These are phyloP conservation scores for Corvus moneduloides DNA, from an alignment of 2,113 vertebrate genomes.

Conservation along the genomic window DNA sequence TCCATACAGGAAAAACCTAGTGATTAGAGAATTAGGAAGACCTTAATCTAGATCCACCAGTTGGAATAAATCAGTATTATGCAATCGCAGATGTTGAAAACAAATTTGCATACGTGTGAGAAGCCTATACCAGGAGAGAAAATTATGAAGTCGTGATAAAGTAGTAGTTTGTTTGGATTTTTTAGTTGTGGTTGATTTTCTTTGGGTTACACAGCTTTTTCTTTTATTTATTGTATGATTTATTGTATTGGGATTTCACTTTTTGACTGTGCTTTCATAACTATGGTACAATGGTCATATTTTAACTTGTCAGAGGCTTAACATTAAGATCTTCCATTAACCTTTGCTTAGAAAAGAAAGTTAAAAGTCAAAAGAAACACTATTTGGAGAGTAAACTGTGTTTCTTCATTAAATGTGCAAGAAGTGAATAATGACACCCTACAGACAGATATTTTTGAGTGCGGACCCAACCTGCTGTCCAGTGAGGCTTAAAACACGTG, in stretches of 20 bases:
- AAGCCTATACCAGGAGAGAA: background rate
- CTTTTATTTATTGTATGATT: background rate
- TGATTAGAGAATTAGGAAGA: background rate
- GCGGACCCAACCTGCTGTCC: slow-evolving; percentile 1
- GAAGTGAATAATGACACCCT: slow-evolving; percentile 9
- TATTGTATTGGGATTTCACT: background rate
- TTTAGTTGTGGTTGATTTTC: background rate
- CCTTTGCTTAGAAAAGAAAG: background rate
- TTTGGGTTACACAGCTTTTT: background rate
- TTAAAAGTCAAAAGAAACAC: slow-evolving; percentile 22
- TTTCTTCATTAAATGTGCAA: slow-evolving; percentile 24
- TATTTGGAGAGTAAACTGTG: background rate
- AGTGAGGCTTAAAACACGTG: slow-evolving; percentile 35
- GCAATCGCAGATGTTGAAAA: background rate
- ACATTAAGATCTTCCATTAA: background rate
- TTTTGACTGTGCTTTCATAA: background rate
- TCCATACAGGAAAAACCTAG: background rate
- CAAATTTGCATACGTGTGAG: rapidly evolving
- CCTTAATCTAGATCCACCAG: background rate
- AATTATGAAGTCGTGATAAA: background rate
- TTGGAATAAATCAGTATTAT: background rate
- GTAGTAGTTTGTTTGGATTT: background rate
- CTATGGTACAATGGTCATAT: background rate
- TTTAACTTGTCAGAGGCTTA: background rate
- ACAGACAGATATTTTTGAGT: background rate